These are phyloP conservation scores for Diarsia dahlii DNA, from an alignment of 2,888 invertebrate genomes.

Conservation along the genomic window DNA sequence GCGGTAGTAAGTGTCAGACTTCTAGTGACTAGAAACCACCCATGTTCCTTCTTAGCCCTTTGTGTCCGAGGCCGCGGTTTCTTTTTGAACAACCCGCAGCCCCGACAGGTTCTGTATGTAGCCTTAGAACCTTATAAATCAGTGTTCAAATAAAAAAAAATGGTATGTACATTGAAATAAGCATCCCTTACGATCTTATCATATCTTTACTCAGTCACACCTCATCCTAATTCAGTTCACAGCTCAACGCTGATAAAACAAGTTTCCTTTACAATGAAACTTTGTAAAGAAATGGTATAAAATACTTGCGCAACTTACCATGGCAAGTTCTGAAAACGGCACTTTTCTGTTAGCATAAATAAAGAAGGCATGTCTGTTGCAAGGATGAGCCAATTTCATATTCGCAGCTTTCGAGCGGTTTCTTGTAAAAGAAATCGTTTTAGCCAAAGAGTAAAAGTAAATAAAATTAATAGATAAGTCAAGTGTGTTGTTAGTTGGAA, in stretches of 20 bases:
- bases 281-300: slow-evolving; percentile 56
- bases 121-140: no score
- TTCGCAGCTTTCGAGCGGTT: slow-evolving; percentile 80
- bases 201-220: slow-evolving; percentile 9
- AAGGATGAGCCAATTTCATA: slow-evolving; percentile 84
- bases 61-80: no score
- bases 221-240: slow-evolving; percentile 28
- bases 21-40: no score
- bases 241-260: slow-evolving; percentile 31
- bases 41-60: no score
- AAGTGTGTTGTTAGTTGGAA: background rate
- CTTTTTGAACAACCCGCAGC: no score
- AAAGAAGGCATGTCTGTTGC: slow-evolving; percentile 78
- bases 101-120: no score
- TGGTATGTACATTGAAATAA: background rate
- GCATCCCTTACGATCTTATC: background rate
- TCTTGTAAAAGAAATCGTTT: slow-evolving; percentile 80
- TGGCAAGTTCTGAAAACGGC: slow-evolving; percentile 68
- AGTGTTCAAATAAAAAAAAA: no score
- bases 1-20: no score
- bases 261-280: slow-evolving; percentile 43
- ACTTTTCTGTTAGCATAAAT: slow-evolving; percentile 74
- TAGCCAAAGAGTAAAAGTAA: slow-evolving; percentile 76
- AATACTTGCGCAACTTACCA: slow-evolving; percentile 62
- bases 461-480: slow-evolving; percentile 36